Base-by-base conservation (phyloP, 1,140 invertebrate genomes). In the Archivesica marissinica region DNA sequence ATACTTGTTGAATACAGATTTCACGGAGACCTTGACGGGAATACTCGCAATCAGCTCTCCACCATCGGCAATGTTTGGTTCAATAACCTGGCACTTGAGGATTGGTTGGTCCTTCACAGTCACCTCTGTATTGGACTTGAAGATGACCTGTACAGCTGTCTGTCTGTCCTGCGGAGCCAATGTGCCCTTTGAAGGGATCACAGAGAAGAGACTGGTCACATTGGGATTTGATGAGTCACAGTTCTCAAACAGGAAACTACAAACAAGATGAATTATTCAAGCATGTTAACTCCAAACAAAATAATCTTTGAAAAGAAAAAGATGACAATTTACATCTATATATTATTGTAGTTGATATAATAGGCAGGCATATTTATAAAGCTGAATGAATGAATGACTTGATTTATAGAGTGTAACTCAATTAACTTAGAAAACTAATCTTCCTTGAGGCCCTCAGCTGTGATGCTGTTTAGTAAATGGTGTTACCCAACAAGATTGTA, bases 31-130 rank as follows among this genome's bases (percentile, higher is more conserved):
- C 87, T 93, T 94, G 79, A 94, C 91, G 15, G 94, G 94, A 33
- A 94, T 94, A 64, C 89, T 92, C 13, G 94, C 94, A 61, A 94
- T 94, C 20, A 91, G 87, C 76, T 93, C 92, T 2, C 92, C 93
- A 41, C 90, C 90, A 6, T 94, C 93, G 4, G 86, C 89, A 7
- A 93, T 84, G 74, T 87, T 91, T n/a, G 93, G 92, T 66, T 94
- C 94, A 64, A 93, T 94, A 6, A 94, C 93, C 68, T 93, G 91
- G 77, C 93, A 94, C 52, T 91, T 91, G 0, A 94, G 89, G 28
- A 94, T 92, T 11, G 93, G 92, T 85, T 90, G 87, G 39, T 94
- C 93, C 47, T 92, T 92, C 61, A 94, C 91, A 1, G 54, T 59
- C 9, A 93, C 89, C 82, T 94, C 94, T 39, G 90, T 89, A 23